Conservation (phyloP, 35 echinoderm and acorn worm species). For the Anneissia japonica region DNA sequence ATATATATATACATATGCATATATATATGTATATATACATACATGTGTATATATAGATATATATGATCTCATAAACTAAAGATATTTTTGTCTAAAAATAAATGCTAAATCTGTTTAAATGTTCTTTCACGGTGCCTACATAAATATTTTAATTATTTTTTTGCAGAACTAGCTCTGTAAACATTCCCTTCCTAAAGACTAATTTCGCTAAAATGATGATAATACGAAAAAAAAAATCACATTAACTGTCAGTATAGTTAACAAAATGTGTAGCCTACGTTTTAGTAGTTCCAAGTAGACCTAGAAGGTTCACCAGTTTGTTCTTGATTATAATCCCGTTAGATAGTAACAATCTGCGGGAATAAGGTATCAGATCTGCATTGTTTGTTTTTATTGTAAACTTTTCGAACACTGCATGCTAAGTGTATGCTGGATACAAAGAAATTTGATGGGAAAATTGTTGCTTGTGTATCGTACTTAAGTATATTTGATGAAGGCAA, state of each 20-base stretch:
- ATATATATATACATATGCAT: background rate
- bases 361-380: background rate
- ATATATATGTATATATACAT: background rate
- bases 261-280: background rate
- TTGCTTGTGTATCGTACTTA: background rate
- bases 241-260: background rate
- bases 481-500: background rate
- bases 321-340: background rate
- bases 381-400: background rate
- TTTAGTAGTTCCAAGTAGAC: background rate
- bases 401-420: background rate
- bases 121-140: background rate
- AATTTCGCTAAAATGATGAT: too few species aligned
- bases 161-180: background rate
- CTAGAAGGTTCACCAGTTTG: background rate
- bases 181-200: background rate
- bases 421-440: background rate
- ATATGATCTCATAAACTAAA: background rate
- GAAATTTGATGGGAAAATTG: background rate
- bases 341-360: background rate
- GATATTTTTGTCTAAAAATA: background rate
- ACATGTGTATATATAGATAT: background rate
- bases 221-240: background rate
- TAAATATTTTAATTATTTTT: too few species aligned
- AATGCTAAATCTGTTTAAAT: background rate